Percentiles rank a stretch among this genome's conserved stretches.
These are phyloP conservation scores for Pogonognathellus flavescens DNA, from an alignment of 1,140 invertebrate genomes.

Conservation along the genomic window DNA sequence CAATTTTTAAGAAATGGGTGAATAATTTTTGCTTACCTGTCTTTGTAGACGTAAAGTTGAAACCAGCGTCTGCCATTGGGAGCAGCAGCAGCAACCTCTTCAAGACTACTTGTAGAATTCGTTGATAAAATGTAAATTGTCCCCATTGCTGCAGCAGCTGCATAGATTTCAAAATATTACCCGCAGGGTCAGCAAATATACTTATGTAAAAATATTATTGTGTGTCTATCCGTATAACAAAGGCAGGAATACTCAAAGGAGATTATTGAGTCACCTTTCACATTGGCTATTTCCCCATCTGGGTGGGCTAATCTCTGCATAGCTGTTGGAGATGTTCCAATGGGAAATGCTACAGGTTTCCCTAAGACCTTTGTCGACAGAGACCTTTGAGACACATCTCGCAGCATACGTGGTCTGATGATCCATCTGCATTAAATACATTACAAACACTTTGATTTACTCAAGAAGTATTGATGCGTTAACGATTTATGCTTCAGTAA, in stretches of 20 bases:
- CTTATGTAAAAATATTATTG: no score
- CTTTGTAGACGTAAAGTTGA: conserved; percentile 90
- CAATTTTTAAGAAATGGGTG: neutral
- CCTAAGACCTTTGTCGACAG: conserved; percentile 79
- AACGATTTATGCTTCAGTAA: no score
- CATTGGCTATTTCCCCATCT: conserved; percentile 89
- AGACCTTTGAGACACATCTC: conserved; percentile 80
- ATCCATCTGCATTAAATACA: conserved; percentile 75
- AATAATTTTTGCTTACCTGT: conserved; percentile 73
- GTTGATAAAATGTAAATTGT: conserved; percentile 89
- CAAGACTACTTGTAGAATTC: conserved; percentile 87
- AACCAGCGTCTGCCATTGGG: conserved; percentile 87
- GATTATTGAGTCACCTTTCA: conserved; percentile 78
- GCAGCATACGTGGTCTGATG: conserved; percentile 84
- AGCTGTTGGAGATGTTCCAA: conserved; percentile 91
- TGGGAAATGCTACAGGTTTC: conserved; percentile 79
- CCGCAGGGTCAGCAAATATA: no score
- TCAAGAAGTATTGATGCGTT: no score
- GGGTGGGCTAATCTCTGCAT: conserved; percentile 94
- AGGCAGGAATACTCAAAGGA: no score
- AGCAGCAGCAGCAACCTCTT: conserved; percentile 85
- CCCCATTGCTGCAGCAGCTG: conserved; percentile 81
- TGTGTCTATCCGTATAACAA: no score
- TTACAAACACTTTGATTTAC: neutral
- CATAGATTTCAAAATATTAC: no score